These are phyloP conservation scores for Hypomecis atomaria DNA, from an alignment of 2,888 invertebrate species.

Conservation along the genomic window DNA sequence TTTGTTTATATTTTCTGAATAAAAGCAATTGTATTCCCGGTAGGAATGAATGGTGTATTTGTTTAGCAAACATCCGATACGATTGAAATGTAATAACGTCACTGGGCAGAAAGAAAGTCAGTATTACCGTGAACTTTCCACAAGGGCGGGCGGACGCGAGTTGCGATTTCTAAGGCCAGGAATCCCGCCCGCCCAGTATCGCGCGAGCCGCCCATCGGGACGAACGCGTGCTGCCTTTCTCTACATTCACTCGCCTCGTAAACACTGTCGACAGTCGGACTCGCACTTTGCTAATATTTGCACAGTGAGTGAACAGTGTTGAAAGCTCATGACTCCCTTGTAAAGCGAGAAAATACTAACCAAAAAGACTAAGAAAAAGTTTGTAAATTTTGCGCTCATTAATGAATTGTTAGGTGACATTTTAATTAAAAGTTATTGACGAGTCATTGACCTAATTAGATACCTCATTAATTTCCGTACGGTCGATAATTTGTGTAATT, in stretches of 20 bases:
- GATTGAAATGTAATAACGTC: constrained; percentile 68
- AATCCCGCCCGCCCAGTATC: constrained; percentile 76
- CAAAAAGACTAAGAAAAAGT: neutral
- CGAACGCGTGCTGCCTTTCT: constrained; percentile 58
- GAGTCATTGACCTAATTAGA: constrained; percentile 24
- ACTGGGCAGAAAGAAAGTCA: constrained; percentile 66
- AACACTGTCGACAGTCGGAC: constrained; percentile 53
- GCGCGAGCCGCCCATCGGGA: constrained; percentile 68
- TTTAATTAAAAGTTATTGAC: constrained; percentile 24
- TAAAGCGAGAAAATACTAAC: constrained; percentile 13
- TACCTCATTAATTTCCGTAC: constrained; percentile 10
- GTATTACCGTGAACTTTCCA: constrained; percentile 78
- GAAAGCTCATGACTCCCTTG: constrained; percentile 20
- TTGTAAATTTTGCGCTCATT: neutral
- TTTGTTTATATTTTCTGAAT: constrained; percentile 23
- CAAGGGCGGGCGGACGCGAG: constrained; percentile 65
- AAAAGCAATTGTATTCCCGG: constrained; percentile 48
- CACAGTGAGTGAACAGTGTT: constrained; percentile 49
- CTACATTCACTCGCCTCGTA: constrained; percentile 49
- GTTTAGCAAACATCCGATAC: constrained; percentile 57
- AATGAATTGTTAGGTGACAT: constrained; percentile 18
- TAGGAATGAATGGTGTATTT: constrained; percentile 57
- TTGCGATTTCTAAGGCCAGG: constrained; percentile 29
- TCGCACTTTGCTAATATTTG: constrained; percentile 46
- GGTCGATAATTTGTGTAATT: constrained; percentile 4